Evolutionary conservation across 2,888 invertebrate genomes (phyloP), one percentile per base, ranked within the genome.

Genomic region (Nomada goodeniana): DNA sequence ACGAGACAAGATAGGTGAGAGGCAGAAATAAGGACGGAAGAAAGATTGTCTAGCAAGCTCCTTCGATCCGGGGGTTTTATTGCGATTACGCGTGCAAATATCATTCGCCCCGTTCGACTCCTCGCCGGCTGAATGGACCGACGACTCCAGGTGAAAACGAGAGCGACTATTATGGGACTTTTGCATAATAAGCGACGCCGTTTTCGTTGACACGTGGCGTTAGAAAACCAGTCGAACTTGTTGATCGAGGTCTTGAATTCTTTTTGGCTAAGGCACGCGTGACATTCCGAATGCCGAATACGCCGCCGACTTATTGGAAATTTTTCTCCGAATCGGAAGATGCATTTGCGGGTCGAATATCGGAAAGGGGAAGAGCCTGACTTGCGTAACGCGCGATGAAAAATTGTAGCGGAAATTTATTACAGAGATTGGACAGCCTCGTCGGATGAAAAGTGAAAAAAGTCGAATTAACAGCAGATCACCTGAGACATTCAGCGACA

Each of bases 91-190:
- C n/a, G n/a, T 53, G 20, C 10, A n/a, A 4, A 15, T 13, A n/a
- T 15, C 0, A 0, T 18, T 3, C 53, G 36, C 44, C 5, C 15
- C 29, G 13, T 42, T 44, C 9, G 44, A 13, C 2, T 47, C 4
- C 4, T 3, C 47, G 11, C 15, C 47, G 47, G 15, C 15, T 47
- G 13, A 47, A 47, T 47, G 47, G 4, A n/a, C 26, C 18, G 20
- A n/a, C 18, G 20, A n/a, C 3, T 0, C 15, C 23, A 20, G n/a
- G 69, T 64, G 64, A 60, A 65, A 77, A 65, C 4, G 44, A 20
- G 74, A 77, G 52, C 74, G 70, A 47, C 20, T 50, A 1, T 76
- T 71, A 71, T 63, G 63, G 44, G 57, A 76, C 23, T 15, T 76
- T 71, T 15, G n/a, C 57, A 57, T 50, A 64, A 63, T 47, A 20